Evolutionary conservation across 2,797 vertebrate species (phyloP), one percentile per base, ranked within the genome.

Genomic region (Rhinichthys osculus): DNA sequence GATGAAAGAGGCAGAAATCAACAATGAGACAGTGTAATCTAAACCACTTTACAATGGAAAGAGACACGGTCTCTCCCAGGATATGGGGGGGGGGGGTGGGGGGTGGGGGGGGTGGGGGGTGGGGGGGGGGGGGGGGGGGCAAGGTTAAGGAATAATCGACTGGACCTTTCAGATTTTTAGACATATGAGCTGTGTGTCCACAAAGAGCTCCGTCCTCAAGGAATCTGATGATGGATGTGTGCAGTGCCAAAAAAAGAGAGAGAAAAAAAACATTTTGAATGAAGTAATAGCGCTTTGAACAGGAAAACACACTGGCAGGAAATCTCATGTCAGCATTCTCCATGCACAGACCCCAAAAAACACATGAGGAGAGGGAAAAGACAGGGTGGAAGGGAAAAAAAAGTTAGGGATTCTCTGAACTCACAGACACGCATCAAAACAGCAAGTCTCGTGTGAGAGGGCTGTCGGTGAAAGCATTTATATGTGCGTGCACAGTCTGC

Each of bases 311-410:
- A 90, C 69, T 73, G 90, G 86, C 89, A 93, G 91, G 90, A 94
- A 92, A 90, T 91, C 86, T 89, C 88, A 85, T 91, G 91, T 94
- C 92, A 92, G 90, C 90, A 81, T 90, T 92, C 91, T 92, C 52
- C 88, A 17, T 66, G 64, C 27, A 88, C 88, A 82, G 70, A 69
- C 78, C 81, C 76, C 21, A 54, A 90, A 66, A 90, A 88, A 83
- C 69, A 86, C 87, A 88, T 80, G 70, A 85, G 54, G 74, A 91
- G 87, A 87, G 89, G 79, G 89, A 89, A 74, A 35, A 79, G 33
- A 80, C 67, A 66, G 89, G 83, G 33, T 86, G 33, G 78, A 69
- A 77, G 52, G 87, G 66, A 87, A 59, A 30, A 33, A 64, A 57
- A 80, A 81, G 27, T 35, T 21, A 54, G 44, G 38, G 17, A 42